Evolutionary conservation across 2,113 vertebrate species (phyloP), one percentile per base, ranked within the genome.

Genomic region (Phaetusa simplex): DNA sequence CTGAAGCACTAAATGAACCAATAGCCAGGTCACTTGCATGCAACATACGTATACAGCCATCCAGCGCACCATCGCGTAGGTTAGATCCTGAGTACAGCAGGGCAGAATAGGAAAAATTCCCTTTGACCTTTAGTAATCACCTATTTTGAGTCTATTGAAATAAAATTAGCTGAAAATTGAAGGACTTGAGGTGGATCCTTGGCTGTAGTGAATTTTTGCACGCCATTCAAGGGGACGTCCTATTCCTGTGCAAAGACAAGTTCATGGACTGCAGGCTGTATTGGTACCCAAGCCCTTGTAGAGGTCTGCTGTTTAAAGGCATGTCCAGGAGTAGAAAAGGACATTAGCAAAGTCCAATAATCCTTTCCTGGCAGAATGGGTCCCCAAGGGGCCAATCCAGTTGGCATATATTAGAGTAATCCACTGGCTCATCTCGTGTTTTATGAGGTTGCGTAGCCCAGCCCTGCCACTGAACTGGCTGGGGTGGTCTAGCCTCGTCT

Each of bases 401-500:
- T 16, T 85, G 47, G 12, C 42, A 56, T 19, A 5, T 18, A 10
- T 69, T 59, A 70, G 53, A 73, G 36, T 14, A 42, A 3, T n/a
- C 38, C 5, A 2, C 7, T 50, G 59, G 8, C 12, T 62, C 10
- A 7, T 47, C 40, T 52, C 0, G 0, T 42, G 29, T 42, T 65
- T 66, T 62, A 5, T 47, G 45, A 52, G 32, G 19, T 1, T 77
- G 30, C 0, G 2, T 50, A 82, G 30, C n/a, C 23, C 22, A 40
- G 78, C 15, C 29, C 29, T 26, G 21, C 5, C 7, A 7, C 58
- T 56, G 64, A 71, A 16, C 50, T 49, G 69, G 6, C 45, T 38
- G 45, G 24, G 6, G 8, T 70, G 50, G 4, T 24, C 42, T 71
- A 2, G 2, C 26, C 27, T 83, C 16, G 22, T 40, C 26, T 78